These are phyloP conservation scores for Oenanthe melanoleuca DNA, from an alignment of 2,113 vertebrate species.

Conservation along the genomic window DNA sequence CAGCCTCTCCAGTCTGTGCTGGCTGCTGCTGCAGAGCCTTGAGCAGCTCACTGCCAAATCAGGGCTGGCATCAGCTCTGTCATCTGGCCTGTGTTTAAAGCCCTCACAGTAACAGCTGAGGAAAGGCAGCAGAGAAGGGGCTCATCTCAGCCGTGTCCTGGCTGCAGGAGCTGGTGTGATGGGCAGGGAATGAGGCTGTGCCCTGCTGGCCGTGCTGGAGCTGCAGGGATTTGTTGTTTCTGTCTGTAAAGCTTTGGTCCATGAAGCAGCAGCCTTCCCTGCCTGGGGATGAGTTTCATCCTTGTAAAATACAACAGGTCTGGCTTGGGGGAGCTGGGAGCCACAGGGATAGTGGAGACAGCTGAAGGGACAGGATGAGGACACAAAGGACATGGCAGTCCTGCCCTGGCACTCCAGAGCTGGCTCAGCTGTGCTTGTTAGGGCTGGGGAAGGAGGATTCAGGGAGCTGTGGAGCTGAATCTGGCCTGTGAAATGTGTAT, in stretches of 20 bases:
- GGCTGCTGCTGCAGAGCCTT: conserved; percentile 37
- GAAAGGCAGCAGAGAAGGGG: background rate
- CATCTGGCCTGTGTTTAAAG: background rate
- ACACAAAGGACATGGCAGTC: background rate
- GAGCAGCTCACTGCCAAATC: background rate
- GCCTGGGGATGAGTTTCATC: background rate
- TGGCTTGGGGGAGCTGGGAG: background rate
- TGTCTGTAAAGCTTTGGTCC: background rate
- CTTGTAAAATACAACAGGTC: accelerated
- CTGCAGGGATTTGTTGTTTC: background rate
- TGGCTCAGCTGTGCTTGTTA: accelerated
- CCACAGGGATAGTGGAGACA: background rate
- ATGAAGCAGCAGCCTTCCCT: background rate
- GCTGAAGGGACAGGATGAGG: background rate
- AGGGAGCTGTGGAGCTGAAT: background rate
- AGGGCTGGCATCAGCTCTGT: background rate
- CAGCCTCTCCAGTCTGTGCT: background rate
- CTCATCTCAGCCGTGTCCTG: background rate
- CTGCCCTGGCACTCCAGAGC: background rate
- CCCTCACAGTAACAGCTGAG: background rate
- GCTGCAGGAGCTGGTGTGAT: background rate
- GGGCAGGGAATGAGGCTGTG: background rate
- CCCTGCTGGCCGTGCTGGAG: background rate
- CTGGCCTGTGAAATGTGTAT: background rate
- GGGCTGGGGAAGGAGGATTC: background rate